These are phyloP conservation scores for Cydia pomonella DNA, from an alignment of 1,140 invertebrate species.

Conservation along the genomic window DNA sequence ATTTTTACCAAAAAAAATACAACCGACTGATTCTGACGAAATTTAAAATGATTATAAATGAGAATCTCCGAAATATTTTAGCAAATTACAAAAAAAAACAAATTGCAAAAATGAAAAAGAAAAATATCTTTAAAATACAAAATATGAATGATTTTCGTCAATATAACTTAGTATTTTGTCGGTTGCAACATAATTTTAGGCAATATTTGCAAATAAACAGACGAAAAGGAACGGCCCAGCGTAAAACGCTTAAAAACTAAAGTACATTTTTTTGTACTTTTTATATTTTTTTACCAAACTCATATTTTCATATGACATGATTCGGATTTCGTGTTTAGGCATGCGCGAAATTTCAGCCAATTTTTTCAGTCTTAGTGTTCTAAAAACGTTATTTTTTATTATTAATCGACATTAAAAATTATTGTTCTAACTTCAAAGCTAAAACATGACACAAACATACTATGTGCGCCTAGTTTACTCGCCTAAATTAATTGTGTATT, in stretches of 20 bases:
- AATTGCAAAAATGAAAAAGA: conserved; percentile 17
- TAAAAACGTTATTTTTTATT: conserved; percentile 56
- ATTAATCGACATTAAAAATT: conserved; percentile 52
- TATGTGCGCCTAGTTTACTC: conserved; percentile 48
- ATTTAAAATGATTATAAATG: conserved; percentile 36
- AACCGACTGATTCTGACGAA: not conserved
- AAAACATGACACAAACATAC: conserved; percentile 39
- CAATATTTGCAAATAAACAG: not conserved
- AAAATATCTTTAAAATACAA: not conserved
- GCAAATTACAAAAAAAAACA: conserved; percentile 22
- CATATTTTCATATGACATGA: not conserved
- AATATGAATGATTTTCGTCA: not conserved
- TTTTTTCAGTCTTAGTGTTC: conserved; percentile 77
- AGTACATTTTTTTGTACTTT: conserved; percentile 24
- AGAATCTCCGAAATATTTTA: not conserved
- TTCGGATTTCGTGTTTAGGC: conserved; percentile 24
- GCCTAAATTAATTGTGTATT: conserved; percentile 28
- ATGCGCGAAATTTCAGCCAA: conserved; percentile 49
- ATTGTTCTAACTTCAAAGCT: conserved; percentile 55
- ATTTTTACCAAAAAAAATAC: not conserved
- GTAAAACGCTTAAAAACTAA: conserved; percentile 33
- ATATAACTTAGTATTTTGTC: not conserved
- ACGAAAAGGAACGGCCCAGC: conserved; percentile 33
- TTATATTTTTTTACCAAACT: conserved; percentile 42
- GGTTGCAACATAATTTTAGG: not conserved